Evolutionary conservation across 2,113 vertebrate species (phyloP), one percentile per base, ranked within the genome.

Genomic region (Chloropsis cyanopogon): DNA sequence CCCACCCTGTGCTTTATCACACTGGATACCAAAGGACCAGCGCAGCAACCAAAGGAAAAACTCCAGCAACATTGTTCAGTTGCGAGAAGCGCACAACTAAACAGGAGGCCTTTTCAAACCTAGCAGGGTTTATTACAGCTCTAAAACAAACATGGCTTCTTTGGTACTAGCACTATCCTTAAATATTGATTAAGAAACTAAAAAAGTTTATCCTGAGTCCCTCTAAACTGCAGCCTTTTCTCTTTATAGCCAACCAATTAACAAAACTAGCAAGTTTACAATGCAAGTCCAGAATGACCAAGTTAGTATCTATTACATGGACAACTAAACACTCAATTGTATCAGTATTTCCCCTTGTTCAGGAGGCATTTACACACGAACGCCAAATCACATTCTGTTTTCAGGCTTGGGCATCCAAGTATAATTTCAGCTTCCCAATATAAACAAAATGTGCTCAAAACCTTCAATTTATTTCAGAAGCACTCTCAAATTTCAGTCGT

Each of bases 41-140:
- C 66, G 42, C 53, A 53, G 75, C 41, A 60, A 60, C 23, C 50
- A 35, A n/a, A 33, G 33, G 21, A 12, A 61, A 46, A 50, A 37
- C 71, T 79, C 52, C 64, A 25, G 50, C 33, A 54, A 0, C 9
- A 14, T 2, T 17, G 3, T 82, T 18, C 19, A 49, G 49, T 7
- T 14, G 10, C 0, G 0, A 3, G 31, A 20, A 42, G 7, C 10
- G 49, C 0, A 0, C 10, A 44, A 2, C 33, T 57, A 4, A 42
- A 42, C 6, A 44, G 13, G 14, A n/a, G 19, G 28, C 17, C 14
- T 71, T 79, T 57, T 52, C 31, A 71, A 86, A 49, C 22, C 61
- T 16, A 24, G 4, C 11, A 18, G 9, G 41, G 54, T 56, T 71
- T 49, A 61, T 84, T 37, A 63, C 14, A 46, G 22, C 69, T 47